These are phyloP conservation scores for Takifugu flavidus DNA, from an alignment of 2,113 vertebrate species.

Conservation along the genomic window DNA sequence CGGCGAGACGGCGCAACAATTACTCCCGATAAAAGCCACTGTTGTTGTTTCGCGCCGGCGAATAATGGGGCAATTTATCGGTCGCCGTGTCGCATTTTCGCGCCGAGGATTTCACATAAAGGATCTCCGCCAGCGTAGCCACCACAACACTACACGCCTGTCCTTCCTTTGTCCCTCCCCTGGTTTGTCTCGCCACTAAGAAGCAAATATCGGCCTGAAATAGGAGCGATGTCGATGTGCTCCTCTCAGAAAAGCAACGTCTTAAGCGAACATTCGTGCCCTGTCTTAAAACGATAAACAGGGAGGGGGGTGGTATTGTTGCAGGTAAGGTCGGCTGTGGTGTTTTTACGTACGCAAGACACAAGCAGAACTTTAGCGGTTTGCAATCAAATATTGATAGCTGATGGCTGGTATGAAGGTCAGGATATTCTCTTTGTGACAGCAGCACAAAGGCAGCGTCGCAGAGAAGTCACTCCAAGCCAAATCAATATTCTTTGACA, in stretches of 20 bases:
- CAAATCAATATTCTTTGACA: conserved; percentile 73
- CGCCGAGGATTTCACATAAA: conserved; percentile 10
- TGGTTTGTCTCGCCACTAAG: conserved; percentile 24
- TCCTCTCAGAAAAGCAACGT: conserved; percentile 2
- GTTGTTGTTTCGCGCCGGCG: conserved; percentile 18
- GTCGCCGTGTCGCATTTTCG: conserved; percentile 8
- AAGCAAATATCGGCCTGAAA: conserved; percentile 35
- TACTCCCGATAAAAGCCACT: conserved; percentile 33
- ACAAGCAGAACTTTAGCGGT: conserved; percentile 5
- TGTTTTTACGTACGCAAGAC: neutral
- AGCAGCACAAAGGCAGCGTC: conserved; percentile 59
- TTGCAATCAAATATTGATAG: conserved; percentile 52
- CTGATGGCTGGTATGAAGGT: conserved; percentile 48
- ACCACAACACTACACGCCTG: neutral
- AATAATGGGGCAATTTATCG: conserved; percentile 14
- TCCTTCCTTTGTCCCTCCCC: conserved; percentile 12
- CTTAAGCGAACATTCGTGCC: neutral
- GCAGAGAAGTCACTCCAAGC: conserved; percentile 59
- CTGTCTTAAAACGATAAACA: conserved; percentile 11
- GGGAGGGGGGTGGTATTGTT: too few species aligned
- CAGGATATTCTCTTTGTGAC: conserved; percentile 47
- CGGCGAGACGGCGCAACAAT: conserved; percentile 68
- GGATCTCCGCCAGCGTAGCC: neutral
- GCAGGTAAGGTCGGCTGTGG: too few species aligned
- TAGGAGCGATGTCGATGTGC: conserved; percentile 18